Percentiles rank a stretch among this genome's conserved stretches.
Evolutionary conservation across 2,888 invertebrate genomes (phyloP).

Genomic region (Caenorhabditis zanzibari): DNA sequence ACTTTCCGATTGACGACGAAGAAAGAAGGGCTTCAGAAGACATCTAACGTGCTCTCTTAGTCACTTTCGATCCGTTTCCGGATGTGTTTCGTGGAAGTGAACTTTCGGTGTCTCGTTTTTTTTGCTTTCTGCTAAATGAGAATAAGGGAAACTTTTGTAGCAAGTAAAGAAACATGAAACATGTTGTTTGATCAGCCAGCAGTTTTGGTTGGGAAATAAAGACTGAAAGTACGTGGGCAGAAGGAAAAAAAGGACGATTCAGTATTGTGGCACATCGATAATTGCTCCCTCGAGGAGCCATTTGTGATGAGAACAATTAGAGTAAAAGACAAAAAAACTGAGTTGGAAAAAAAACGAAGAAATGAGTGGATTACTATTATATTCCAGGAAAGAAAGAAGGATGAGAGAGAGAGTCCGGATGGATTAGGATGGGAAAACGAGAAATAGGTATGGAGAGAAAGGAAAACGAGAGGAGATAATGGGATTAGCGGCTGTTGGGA

Average conservation of each 20-base stretch:
- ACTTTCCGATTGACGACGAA: conserved; percentile 19
- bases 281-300: conserved; percentile 38
- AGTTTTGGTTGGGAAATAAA: conserved; percentile 30
- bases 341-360: conserved; percentile 11
- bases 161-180: conserved; percentile 36
- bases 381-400: conserved; percentile 25
- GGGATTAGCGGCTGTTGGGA: conserved; percentile 35
- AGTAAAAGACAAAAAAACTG: conserved; percentile 34
- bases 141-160: conserved; percentile 37
- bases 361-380: conserved; percentile 44
- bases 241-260: conserved; percentile 7
- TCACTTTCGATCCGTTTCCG: conserved; percentile 35
- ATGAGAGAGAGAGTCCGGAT: conserved; percentile 20
- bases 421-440: conserved; percentile 59
- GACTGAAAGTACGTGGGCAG: conserved; percentile 42
- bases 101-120: conserved; percentile 16
- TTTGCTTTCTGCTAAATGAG: conserved; percentile 31
- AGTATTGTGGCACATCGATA: conserved; percentile 39
- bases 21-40: conserved; percentile 39
- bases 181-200: conserved; percentile 58
- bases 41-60: conserved; percentile 25
- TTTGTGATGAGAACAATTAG: conserved; percentile 59
- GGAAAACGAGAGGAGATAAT: conserved; percentile 30
- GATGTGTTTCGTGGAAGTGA: conserved; percentile 28
- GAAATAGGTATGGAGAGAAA: conserved; percentile 32